phyloP scores from a whole-genome alignment of 2,888 invertebrate genomes.

The Ectemnius continuus region DNA sequence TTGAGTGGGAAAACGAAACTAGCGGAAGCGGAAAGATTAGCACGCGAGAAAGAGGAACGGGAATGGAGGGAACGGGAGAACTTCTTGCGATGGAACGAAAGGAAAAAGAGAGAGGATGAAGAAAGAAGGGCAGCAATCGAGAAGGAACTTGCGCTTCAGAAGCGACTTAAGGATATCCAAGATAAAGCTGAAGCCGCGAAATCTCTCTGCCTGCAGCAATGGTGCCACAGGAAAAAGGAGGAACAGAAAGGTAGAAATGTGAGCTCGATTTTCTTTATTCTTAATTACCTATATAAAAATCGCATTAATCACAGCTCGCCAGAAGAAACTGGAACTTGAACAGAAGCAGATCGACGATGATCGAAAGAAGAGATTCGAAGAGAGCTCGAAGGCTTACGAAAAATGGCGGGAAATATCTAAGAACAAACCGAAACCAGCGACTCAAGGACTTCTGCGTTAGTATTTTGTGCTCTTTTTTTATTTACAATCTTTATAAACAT shows the following conservation, averaged over 20 bases:
- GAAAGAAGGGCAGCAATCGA: constrained; percentile 76
- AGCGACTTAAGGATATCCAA: constrained; percentile 71
- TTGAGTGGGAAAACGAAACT: constrained; percentile 50
- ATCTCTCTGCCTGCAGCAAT: constrained; percentile 74
- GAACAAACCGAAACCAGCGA: constrained; percentile 82
- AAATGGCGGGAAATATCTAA: constrained; percentile 83
- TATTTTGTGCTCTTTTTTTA: constrained; percentile 18
- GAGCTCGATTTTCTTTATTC: neutral
- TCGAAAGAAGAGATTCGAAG: constrained; percentile 78
- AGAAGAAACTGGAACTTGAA: constrained; percentile 78
- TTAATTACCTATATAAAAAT: constrained; percentile 3
- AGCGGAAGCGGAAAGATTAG: constrained; percentile 58
- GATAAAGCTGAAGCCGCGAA: constrained; percentile 67
- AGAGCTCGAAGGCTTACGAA: constrained; percentile 81
- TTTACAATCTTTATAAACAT: neutral
- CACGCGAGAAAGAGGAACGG: constrained; percentile 71
- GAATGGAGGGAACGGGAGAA: constrained; percentile 76
- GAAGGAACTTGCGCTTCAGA: constrained; percentile 78
- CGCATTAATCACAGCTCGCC: constrained; percentile 59
- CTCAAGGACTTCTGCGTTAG: constrained; percentile 83
- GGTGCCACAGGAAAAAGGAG: constrained; percentile 82
- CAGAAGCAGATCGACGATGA: constrained; percentile 80
- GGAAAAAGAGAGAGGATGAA: constrained; percentile 77
- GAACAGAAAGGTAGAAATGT: constrained; percentile 79
- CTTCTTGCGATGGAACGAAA: constrained; percentile 76